Conservation (phyloP, 2,888 invertebrate genomes). For the Halictus quadricinctus region DNA sequence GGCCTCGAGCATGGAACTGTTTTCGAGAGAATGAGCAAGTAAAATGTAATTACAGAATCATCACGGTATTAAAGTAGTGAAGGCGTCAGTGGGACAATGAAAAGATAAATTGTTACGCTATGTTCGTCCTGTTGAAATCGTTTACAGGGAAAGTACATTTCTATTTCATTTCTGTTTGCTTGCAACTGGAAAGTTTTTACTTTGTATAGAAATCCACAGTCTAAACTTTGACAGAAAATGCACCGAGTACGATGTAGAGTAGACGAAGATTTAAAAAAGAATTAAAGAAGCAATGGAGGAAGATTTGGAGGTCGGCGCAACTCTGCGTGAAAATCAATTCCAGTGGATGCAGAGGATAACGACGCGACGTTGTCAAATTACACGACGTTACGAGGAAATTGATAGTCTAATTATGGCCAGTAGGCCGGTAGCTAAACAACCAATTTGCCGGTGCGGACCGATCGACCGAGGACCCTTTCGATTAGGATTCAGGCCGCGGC, state of each 20-base stretch:
- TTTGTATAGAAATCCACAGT: background rate
- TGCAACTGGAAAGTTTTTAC: too few species aligned
- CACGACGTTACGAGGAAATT: conserved; percentile 70
- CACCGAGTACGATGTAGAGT: too few species aligned
- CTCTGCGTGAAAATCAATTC: conserved; percentile 13
- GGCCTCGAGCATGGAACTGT: too few species aligned
- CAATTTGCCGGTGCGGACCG: conserved; percentile 63
- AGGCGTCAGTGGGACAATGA: too few species aligned
- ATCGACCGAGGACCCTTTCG: conserved; percentile 51
- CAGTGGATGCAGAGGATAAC: background rate
- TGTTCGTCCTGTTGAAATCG: too few species aligned
- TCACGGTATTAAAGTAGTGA: too few species aligned
- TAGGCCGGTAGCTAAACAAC: conserved; percentile 66
- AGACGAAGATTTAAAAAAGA: background rate
- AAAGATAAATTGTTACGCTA: too few species aligned
- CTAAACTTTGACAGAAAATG: too few species aligned
- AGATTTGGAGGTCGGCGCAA: background rate
- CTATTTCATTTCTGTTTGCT: too few species aligned
- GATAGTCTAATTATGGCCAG: conserved; percentile 68
- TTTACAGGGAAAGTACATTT: too few species aligned
- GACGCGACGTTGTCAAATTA: conserved; percentile 57
- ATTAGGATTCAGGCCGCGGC: conserved; percentile 72
- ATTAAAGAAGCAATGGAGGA: background rate
- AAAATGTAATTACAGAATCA: background rate
- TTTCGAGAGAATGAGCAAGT: background rate